phyloP scores from a whole-genome alignment of 2,888 invertebrate species.

The Hirtodrosophila histrioides region DNA sequence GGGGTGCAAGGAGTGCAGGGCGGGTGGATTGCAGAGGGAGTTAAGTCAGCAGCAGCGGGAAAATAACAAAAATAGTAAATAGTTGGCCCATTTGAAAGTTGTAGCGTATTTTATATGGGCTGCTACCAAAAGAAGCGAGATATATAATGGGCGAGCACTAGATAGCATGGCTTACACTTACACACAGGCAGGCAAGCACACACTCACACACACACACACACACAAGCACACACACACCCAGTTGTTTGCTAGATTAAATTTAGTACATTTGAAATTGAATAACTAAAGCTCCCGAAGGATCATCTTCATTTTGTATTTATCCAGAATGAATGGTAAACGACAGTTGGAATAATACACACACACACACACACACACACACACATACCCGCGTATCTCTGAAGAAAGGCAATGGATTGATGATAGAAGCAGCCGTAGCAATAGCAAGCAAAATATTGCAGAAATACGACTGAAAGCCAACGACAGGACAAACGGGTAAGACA shows the following conservation, averaged over 20 bases:
- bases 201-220: constrained; percentile 11
- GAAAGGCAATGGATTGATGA: constrained; percentile 62
- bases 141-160: constrained; percentile 13
- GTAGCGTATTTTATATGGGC: constrained; percentile 57
- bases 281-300: constrained; percentile 80
- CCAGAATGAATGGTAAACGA: constrained; percentile 79
- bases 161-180: constrained; percentile 31
- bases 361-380: constrained; percentile 12
- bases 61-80: constrained; percentile 54
- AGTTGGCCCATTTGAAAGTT: constrained; percentile 49
- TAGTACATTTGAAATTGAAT: constrained; percentile 79
- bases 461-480: constrained; percentile 63
- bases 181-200: constrained; percentile 2
- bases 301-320: constrained; percentile 82
- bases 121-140: constrained; percentile 17
- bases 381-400: constrained; percentile 1
- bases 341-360: constrained; percentile 70
- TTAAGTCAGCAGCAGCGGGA: constrained; percentile 28
- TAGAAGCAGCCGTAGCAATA: constrained; percentile 55
- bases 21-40: background rate
- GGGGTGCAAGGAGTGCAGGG: no score
- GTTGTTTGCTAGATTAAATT: constrained; percentile 79
- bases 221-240: constrained; percentile 10
- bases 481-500: constrained; percentile 35
- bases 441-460: constrained; percentile 72